Base-by-base conservation (phyloP, 1,140 invertebrate genomes). In the Muscidifurax raptorellus region DNA sequence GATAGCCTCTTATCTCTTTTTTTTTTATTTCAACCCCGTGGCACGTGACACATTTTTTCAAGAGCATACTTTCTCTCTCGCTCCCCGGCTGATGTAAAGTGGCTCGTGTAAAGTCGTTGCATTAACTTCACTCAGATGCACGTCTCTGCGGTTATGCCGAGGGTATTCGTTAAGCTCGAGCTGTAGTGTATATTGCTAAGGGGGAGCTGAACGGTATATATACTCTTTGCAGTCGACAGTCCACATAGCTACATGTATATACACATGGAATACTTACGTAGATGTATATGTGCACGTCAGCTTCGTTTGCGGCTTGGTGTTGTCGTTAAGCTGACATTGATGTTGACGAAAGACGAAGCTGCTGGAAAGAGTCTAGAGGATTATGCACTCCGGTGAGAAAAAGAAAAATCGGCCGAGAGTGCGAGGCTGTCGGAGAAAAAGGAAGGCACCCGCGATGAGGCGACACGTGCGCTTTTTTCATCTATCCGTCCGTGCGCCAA, bases 1-100 rank as follows among this genome's bases (percentile, higher is more conserved):
- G 1, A 64, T 27, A 4, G 6, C 47, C 27, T 78, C 12, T 64
- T 76, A 25, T 28, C 22, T 47, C 40, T 28, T 40, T 27, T 30
- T 28, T 28, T n/a, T 59, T n/a, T 18, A 69, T 5, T n/a, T 64
- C 66, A 69, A 6, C 66, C 13, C 32, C 22, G 71, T 10, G 2
- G 74, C 44, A n/a, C n/a, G 74, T 76, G 74, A 76, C 74, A 76
- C 74, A 52, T 76, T 76, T 76, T n/a, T 59, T 76, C 36, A 76
- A 64, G 76, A 64, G 52, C 52, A 22, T 10, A 52, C 18, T 40
- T 32, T 59, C 52, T 18, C 52, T 18, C 52, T 2, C 52, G 52
- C 22, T 13, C 40, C 7, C 28, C 1, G 12, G 5, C 47, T 27
- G 47, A 64, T 78, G 76, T 64, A 64, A 78, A 78, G 76, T 78